These are phyloP conservation scores for Drosophila kanapiae DNA, from an alignment of 1,140 invertebrate species.

Conservation along the genomic window DNA sequence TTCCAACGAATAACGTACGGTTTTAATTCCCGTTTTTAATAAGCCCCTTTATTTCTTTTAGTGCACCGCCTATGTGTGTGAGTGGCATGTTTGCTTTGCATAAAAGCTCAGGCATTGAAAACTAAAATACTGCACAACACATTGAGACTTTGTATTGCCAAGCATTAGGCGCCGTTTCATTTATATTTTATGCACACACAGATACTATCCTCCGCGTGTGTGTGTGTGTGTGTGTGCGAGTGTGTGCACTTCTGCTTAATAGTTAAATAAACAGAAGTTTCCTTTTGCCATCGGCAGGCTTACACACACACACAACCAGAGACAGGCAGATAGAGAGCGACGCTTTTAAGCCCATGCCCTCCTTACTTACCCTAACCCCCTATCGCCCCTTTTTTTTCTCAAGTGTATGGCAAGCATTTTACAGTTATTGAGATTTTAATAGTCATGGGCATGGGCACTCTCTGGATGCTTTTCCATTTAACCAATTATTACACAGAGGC, in stretches of 20 bases:
- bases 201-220: conserved; percentile 25
- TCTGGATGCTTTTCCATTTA: conserved; percentile 27
- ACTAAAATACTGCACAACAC: conserved; percentile 82
- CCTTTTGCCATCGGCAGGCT: conserved; percentile 59
- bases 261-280: conserved; percentile 80
- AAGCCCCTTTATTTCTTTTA: not conserved
- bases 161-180: conserved; percentile 78
- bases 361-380: not conserved
- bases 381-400: not conserved
- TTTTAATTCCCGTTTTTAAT: too few species aligned
- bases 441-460: conserved; percentile 5
- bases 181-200: conserved; percentile 80
- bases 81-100: conserved; percentile 73
- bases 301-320: conserved; percentile 21
- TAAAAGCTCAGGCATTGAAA: conserved; percentile 81
- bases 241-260: conserved; percentile 77
- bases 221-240: conserved; percentile 45
- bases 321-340: not conserved
- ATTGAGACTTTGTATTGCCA: conserved; percentile 77
- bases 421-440: conserved; percentile 26
- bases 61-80: not conserved
- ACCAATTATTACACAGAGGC: conserved; percentile 24
- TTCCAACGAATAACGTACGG: too few species aligned
- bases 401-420: conserved; percentile 23
- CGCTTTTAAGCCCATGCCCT: conserved; percentile 4